phyloP scores from a whole-genome alignment of 2,113 vertebrate genomes.

The Gasterosteus aculeatus region DNA sequence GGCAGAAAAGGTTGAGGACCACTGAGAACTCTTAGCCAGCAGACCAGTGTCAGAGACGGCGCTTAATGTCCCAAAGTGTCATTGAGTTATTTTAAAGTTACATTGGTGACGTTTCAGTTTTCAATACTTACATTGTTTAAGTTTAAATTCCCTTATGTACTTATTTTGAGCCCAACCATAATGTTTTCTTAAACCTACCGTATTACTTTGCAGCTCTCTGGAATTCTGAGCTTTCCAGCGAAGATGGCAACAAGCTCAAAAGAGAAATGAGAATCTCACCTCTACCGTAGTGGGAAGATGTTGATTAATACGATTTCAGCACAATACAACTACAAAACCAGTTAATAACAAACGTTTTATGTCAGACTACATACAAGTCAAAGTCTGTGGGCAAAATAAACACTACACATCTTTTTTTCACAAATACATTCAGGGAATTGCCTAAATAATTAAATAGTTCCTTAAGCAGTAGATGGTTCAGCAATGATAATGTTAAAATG shows the following conservation, averaged over 20 bases:
- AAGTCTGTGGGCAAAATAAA: slow-evolving; percentile 10
- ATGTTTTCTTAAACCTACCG: no score
- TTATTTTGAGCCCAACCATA: no score
- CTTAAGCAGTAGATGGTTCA: no score
- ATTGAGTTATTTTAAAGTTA: no score
- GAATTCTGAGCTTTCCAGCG: neutral
- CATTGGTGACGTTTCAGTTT: no score
- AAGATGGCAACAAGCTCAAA: neutral
- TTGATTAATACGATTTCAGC: neutral
- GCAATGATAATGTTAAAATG: neutral
- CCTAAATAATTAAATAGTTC: slow-evolving; percentile 42
- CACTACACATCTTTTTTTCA: slow-evolving; percentile 7
- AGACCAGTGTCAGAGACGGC: no score
- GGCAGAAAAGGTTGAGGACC: no score
- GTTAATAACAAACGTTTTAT: slow-evolving; percentile 8
- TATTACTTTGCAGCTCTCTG: neutral
- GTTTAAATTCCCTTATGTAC: no score
- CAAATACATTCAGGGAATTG: slow-evolving; percentile 1
- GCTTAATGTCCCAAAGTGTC: no score
- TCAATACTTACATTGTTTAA: no score
- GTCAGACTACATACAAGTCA: slow-evolving; percentile 8
- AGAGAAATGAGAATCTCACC: neutral
- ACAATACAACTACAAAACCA: neutral
- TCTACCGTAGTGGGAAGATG: neutral
- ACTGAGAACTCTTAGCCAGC: no score